Evolutionary conservation across 2,797 vertebrate species (phyloP).

Genomic region (Sparidentex hasta): DNA sequence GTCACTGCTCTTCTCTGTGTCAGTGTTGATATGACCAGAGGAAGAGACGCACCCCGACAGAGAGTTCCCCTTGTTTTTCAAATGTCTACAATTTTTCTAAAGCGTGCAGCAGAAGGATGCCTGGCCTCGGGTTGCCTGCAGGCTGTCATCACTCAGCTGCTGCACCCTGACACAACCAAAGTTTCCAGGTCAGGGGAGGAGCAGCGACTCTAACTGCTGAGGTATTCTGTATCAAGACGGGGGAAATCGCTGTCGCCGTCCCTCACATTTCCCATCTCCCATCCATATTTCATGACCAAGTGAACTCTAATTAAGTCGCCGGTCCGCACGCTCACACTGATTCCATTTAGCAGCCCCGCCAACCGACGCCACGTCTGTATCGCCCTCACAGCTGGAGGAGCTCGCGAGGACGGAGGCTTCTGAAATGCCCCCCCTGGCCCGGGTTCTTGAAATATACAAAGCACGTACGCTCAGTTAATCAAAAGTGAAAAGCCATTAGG

Average conservation of each 20-base stretch:
- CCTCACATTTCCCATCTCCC: conserved; percentile 35
- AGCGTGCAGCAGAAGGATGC: conserved; percentile 42
- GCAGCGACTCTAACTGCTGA: conserved; percentile 7
- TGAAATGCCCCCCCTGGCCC: conserved; percentile 45
- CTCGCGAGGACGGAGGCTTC: conserved; percentile 36
- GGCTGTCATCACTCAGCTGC: conserved; percentile 58
- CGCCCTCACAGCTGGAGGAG: conserved; percentile 23
- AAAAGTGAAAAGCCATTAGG: conserved; percentile 73
- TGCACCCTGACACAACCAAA: conserved; percentile 42
- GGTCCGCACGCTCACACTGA: conserved; percentile 52
- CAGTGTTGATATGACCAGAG: conserved; percentile 20
- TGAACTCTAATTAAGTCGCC: conserved; percentile 66
- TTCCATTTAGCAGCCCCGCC: conserved; percentile 51
- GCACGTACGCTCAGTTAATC: conserved; percentile 63
- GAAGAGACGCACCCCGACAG: background rate
- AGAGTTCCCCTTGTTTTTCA: conserved; percentile 45
- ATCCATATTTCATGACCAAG: conserved; percentile 74
- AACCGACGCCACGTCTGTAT: conserved; percentile 49
- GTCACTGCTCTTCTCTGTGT: background rate
- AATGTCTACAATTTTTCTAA: conserved; percentile 29
- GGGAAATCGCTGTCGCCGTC: conserved; percentile 47
- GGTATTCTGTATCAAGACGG: conserved; percentile 37
- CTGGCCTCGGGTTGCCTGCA: conserved; percentile 71
- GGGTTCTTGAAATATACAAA: conserved; percentile 65
- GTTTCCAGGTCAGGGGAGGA: conserved; percentile 65